Conservation (phyloP, 2,797 vertebrate genomes). For the Mormyrops attenuatus region DNA sequence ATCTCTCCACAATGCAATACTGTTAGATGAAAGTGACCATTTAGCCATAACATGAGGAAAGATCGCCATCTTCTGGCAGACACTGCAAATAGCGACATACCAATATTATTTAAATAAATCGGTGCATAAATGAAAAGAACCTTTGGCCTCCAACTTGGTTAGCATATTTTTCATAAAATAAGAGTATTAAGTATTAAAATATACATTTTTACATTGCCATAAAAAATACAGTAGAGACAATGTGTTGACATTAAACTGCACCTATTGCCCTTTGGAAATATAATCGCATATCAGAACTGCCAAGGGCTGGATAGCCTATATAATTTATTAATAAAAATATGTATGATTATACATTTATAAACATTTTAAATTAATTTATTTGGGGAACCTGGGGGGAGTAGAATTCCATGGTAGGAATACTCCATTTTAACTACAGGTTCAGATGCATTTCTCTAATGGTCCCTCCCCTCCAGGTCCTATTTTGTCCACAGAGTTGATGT, state of each 20-base stretch:
- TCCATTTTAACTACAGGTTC: background rate
- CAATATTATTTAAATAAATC: background rate
- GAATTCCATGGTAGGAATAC: background rate
- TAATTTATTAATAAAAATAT: background rate
- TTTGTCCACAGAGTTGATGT: background rate
- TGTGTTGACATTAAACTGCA: background rate
- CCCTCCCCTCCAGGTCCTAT: background rate
- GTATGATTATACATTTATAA: background rate
- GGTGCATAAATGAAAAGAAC: background rate
- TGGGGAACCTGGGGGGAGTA: background rate
- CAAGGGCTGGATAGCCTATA: background rate
- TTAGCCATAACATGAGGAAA: background rate
- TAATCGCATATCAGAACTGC: background rate
- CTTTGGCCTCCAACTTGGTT: conserved; percentile 4
- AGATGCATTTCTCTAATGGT: background rate
- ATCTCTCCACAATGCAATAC: background rate
- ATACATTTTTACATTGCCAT: background rate
- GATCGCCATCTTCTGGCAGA: conserved; percentile 2
- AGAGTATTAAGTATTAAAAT: background rate
- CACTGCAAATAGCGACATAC: background rate
- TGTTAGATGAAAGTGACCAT: background rate
- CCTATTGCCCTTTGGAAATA: background rate
- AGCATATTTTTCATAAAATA: conserved; percentile 7
- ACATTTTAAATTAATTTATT: background rate
- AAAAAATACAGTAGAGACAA: background rate